Base-by-base conservation (phyloP, 2,888 invertebrate species). In the Drosophila melanosoma region DNA sequence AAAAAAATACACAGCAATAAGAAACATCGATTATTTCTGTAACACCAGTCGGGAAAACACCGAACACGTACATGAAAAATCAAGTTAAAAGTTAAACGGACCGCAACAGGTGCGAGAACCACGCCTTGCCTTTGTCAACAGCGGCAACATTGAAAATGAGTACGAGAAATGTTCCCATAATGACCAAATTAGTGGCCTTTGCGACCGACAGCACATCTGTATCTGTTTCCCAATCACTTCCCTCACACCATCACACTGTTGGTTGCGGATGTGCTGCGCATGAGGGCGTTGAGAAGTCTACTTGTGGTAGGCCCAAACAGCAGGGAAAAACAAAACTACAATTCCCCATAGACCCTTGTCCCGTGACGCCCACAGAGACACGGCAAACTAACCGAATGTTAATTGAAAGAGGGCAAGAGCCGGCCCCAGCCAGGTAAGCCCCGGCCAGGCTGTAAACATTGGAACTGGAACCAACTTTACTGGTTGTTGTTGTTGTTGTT, bases 171-270 rank as follows among this genome's bases (percentile, higher is more conserved):
- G 69, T 68, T 70, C 60, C 69, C 78, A 67, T 83, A 86, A 88
- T 86, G 83, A 71, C 73, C 86, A 83, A 83, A 86, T 88, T 88
- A 83, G 88, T 83, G 83, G 81, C 68, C 59, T 64, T 71, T 79
- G 69, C 60, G 49, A 66, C 79, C 69, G 49, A 56, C 57, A 63
- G 69, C 74, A 29, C 40, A 45, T 42, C 42, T 58, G 40, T 56
- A 59, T 32, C 45, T 59, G 33, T 59, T 20, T 48, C 17, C 17
- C 33, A 8, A 26, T 23, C 17, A 33, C 54, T 42, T 20, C 8
- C 11, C 57, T 7, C 42, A 26, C 53, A 33, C 26, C 45, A 26
- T 29, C 32, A 38, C 53, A n/a, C 49, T 49, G 26, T 26, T 48
- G 48, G 17, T 48, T 48, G 29, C 51, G 36, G 38, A 33, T 29